Evolutionary conservation across 2,888 invertebrate species (phyloP), one percentile per base, ranked within the genome.

Genomic region (Teinopalpus imperialis): DNA sequence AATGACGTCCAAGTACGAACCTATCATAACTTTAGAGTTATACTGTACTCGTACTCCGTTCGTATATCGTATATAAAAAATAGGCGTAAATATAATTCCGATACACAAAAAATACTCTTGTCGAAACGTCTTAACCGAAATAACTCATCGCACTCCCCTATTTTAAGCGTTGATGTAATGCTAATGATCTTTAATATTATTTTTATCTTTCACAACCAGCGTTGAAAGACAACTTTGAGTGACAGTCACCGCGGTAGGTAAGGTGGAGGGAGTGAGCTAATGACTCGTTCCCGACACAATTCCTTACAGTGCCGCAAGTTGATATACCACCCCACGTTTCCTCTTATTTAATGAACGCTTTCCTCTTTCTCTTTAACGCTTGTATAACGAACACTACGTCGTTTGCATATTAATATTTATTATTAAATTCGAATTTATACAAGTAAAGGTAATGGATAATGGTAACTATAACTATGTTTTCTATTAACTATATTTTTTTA

Each of bases 181-280:
- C 75, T 86, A 86, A 87, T 85, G 83, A 81, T 74, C 75, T 63
- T 73, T 74, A 74, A 75, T 82, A 83, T 81, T 85, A 83, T 85
- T 83, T 86, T 80, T 76, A 77, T 75, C 71, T 67, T 58, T 62
- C 65, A 64, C 72, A 74, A 68, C 59, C 60, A 57, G 49, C 63
- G 79, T 59, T 68, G 83, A 82, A 65, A 69, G 83, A 85, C 73
- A 64, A 67, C 63, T 72, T 63, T 75, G 81, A 83, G 74, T 81
- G 87, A 86, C 81, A 71, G 66, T 65, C 87, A 61, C 64, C 66
- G 87, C 81, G 80, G 87, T 87, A 87, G 87, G 87, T 86, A 79
- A 75, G 70, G 73, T 74, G 69, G 74, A 73, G 74, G 74, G 77
- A 73, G 69, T 66, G 54, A 53, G 67, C 69, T 85, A 85, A 85